A percentile compares a stretch with the other conserved stretches of the same genome.
Evolutionary conservation across 2,888 invertebrate genomes (phyloP).

Genomic region (Ichneumoninae sp.): DNA sequence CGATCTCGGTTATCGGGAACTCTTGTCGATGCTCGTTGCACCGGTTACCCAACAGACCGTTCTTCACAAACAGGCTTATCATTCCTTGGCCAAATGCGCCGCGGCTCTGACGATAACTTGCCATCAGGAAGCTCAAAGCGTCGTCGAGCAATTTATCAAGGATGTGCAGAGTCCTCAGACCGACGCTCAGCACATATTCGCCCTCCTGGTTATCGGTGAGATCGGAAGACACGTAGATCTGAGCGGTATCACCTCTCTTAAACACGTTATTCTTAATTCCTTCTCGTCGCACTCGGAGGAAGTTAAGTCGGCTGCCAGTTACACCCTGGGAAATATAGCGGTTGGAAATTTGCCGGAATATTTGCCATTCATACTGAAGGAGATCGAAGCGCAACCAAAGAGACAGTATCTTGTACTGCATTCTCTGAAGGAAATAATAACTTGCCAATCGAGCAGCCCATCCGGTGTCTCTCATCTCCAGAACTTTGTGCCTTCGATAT

Average conservation of each 20-base stretch:
- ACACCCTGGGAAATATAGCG: constrained; percentile 97
- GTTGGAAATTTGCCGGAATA: constrained; percentile 97
- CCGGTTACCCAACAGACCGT: constrained; percentile 86
- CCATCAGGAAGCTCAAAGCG: constrained; percentile 88
- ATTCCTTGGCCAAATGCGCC: constrained; percentile 98
- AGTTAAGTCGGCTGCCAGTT: constrained; percentile 98
- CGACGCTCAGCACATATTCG: constrained; percentile 96
- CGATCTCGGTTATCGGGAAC: constrained; percentile 92
- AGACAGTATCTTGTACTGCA: constrained; percentile 98
- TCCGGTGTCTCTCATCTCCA: constrained; percentile 86
- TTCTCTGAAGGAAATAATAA: constrained; percentile 96
- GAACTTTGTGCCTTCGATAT: constrained; percentile 93
- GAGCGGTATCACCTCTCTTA: constrained; percentile 90
- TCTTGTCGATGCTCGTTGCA: constrained; percentile 91
- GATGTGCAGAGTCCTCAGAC: constrained; percentile 90
- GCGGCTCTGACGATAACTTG: constrained; percentile 95
- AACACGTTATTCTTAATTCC: constrained; percentile 92
- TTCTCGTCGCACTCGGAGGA: constrained; percentile 97
- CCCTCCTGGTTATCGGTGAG: constrained; percentile 97
- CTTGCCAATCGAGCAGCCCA: constrained; percentile 86
- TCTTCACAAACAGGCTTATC: constrained; percentile 92
- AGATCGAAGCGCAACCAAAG: constrained; percentile 97
- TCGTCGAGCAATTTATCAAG: constrained; percentile 89
- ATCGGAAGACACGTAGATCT: constrained; percentile 97
- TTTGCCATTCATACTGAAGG: constrained; percentile 96